Evolutionary conservation across 2,113 vertebrate species (phyloP).

Genomic region (Prunella himalayana): DNA sequence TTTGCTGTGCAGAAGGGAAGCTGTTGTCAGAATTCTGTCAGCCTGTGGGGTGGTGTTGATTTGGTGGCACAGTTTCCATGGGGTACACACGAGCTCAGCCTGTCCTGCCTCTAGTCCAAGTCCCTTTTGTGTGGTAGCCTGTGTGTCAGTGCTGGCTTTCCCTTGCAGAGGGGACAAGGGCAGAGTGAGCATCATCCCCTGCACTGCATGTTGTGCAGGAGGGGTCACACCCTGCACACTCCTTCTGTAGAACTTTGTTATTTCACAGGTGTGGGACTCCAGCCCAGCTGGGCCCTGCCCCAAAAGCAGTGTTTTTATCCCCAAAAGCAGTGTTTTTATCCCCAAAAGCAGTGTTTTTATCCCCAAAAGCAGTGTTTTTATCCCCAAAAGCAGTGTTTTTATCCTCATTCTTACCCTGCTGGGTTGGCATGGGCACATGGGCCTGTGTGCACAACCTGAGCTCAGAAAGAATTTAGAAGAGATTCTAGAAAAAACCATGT

Average conservation of each 20-base stretch:
- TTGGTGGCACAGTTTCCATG: background rate
- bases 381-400: background rate
- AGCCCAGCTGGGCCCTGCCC: background rate
- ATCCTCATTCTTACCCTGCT: background rate
- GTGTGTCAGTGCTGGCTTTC: background rate
- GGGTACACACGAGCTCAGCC: background rate
- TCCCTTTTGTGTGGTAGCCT: background rate
- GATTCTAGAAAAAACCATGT: background rate
- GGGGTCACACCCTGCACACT: background rate
- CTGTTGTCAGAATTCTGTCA: background rate
- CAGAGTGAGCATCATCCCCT: background rate
- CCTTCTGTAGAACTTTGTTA: background rate
- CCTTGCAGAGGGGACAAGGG: background rate
- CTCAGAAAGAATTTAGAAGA: background rate
- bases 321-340: background rate
- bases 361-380: too few species aligned
- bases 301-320: background rate
- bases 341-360: background rate
- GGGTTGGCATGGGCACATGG: background rate
- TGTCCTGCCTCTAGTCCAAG: background rate
- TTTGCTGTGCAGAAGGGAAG: background rate
- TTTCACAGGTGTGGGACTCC: background rate
- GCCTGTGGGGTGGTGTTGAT: background rate
- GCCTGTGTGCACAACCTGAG: background rate
- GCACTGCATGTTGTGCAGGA: background rate